These are phyloP conservation scores for Lottia gigantea DNA, from an alignment of 2,888 invertebrate species.

Conservation along the genomic window DNA sequence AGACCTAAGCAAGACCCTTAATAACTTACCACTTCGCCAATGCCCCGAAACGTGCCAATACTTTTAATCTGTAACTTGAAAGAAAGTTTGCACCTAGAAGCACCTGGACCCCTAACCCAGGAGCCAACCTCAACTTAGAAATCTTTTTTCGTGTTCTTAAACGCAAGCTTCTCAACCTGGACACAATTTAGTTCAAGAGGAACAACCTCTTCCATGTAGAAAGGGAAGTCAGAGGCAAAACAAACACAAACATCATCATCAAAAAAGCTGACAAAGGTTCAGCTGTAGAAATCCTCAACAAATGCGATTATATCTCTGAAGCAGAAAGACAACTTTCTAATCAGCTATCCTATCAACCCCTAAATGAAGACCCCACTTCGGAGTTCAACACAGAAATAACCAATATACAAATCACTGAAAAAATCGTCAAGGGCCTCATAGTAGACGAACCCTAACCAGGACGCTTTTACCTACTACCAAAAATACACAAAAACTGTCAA, in stretches of 20 bases:
- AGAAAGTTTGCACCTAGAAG: not conserved
- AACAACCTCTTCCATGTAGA: not conserved
- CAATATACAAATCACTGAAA: not conserved
- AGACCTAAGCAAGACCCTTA: too few species aligned
- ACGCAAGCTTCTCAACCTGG: not conserved
- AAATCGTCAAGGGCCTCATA: not conserved
- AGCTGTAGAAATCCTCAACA: not conserved
- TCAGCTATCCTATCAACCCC: not conserved
- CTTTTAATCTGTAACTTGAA: too few species aligned
- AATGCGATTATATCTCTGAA: not conserved
- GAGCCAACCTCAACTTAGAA: not conserved
- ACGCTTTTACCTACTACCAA: not conserved
- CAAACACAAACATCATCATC: not conserved
- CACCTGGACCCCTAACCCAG: not conserved
- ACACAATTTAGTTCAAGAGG: not conserved
- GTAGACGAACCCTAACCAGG: not conserved
- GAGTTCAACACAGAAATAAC: not conserved
- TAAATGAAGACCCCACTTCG: not conserved
- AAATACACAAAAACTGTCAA: not conserved
- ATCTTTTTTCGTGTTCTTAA: not conserved
- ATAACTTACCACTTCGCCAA: too few species aligned
- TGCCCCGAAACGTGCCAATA: too few species aligned
- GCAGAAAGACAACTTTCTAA: not conserved
- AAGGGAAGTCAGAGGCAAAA: not conserved
- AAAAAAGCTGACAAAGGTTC: not conserved